These are phyloP conservation scores for Scophthalmus maximus DNA, from an alignment of 2,113 vertebrate genomes.

Conservation along the genomic window DNA sequence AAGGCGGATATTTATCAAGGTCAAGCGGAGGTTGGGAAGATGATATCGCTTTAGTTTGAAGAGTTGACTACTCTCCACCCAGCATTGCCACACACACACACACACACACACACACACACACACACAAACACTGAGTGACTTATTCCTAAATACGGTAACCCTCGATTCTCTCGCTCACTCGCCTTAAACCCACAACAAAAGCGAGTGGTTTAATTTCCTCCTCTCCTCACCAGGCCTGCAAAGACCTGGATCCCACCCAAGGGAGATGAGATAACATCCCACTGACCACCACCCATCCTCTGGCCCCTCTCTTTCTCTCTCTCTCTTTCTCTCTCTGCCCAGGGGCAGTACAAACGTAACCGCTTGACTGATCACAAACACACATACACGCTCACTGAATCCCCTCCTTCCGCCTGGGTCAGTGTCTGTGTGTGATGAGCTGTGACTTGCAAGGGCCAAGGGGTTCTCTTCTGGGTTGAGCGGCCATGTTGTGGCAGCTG, in stretches of 20 bases:
- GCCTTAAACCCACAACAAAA: conserved; percentile 71
- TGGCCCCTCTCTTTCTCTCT: conserved; percentile 7
- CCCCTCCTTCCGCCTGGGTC: conserved; percentile 60
- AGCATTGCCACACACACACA: conserved; percentile 21
- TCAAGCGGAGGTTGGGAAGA: conserved; percentile 67
- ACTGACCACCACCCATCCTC: conserved; percentile 59
- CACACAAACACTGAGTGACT: conserved; percentile 21
- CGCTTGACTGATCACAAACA: conserved; percentile 60
- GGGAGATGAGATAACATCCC: conserved; percentile 77
- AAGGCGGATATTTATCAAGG: conserved; percentile 64
- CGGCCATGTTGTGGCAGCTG: conserved; percentile 67
- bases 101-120: conserved; percentile 18
- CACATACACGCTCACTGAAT: conserved; percentile 32
- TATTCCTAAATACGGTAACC: conserved; percentile 37
- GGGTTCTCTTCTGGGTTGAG: conserved; percentile 35
- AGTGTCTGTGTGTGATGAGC: conserved; percentile 71
- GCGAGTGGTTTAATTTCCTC: conserved; percentile 77
- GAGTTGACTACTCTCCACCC: conserved; percentile 52
- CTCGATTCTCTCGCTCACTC: conserved; percentile 15
- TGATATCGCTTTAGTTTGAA: conserved; percentile 49
- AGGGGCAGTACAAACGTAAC: conserved; percentile 60
- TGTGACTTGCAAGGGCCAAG: conserved; percentile 51
- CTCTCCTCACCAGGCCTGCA: conserved; percentile 49
- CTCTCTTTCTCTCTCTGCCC: conserved; percentile 25
- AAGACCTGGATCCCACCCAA: conserved; percentile 73